Percentiles rank a stretch among this genome's conserved stretches.
These are phyloP conservation scores for Arenaria interpres DNA, from an alignment of 2,113 vertebrate genomes.

Conservation along the genomic window DNA sequence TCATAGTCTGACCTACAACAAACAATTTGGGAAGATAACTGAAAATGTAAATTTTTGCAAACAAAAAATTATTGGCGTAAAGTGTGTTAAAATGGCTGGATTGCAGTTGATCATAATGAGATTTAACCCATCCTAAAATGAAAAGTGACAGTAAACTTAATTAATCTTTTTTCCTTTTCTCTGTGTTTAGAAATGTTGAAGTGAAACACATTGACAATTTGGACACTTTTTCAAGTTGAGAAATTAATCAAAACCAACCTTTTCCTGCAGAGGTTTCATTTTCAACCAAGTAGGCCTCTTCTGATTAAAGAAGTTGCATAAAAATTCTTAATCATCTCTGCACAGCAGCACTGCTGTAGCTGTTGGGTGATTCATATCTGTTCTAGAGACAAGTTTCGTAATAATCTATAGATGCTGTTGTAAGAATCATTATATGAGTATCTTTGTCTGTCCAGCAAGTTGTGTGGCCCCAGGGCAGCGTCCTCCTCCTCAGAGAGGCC, in stretches of 20 bases:
- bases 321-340: constrained; percentile 27
- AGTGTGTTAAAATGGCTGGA: not conserved
- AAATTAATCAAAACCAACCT: constrained; percentile 65
- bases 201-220: constrained; percentile 8
- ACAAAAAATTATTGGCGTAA: not conserved
- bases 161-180: not conserved
- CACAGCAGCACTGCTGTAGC: not conserved
- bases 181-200: constrained; percentile 37
- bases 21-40: not conserved
- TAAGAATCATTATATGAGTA: not conserved
- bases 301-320: constrained; percentile 57
- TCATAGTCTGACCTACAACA: not conserved
- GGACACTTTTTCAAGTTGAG: constrained; percentile 31
- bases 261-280: constrained; percentile 63
- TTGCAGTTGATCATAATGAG: not conserved
- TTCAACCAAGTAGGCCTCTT: constrained; percentile 53
- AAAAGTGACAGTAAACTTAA: not conserved
- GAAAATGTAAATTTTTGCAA: not conserved
- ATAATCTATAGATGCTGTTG: not conserved
- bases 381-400: not conserved
- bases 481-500: not conserved
- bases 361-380: constrained; percentile 10
- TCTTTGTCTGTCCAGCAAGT: not conserved
- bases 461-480: fast-evolving
- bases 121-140: not conserved